Evolutionary conservation across 1,140 invertebrate species (phyloP), one percentile per base, ranked within the genome.

Genomic region (Tenebrio molitor): DNA sequence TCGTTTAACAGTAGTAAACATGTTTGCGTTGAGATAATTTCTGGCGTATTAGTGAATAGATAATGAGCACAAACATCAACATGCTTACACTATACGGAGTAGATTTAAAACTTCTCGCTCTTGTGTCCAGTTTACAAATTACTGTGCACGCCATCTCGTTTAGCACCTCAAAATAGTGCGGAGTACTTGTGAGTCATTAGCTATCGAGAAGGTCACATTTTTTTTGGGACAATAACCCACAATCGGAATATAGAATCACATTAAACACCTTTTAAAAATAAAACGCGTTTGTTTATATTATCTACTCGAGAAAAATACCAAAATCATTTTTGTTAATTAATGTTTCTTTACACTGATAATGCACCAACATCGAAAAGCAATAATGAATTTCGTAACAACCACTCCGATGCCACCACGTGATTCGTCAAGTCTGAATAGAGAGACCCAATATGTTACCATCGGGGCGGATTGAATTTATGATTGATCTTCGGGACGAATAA

Each of bases 211-310:
- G 64, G 64, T 42, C 64, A 44, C 64, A 66, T 66, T 66, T 66
- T 50, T 62, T 62, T 42, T 66, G 64, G 64, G 64, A 66, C 64
- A 66, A 66, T 66, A 66, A 66, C 64, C 64, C 64, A 66, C 36
- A 66, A 66, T 41, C 64, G 21, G 50, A 29, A 29, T 10, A 58
- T 3, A 29, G 50, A 25, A 58, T 29, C 14, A 10, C 15, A 46
- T 46, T 17, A 46, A 46, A 19, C 16, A 17, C 12, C 36, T 46
- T 58, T 29, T 50, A 19, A 50, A 50, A 50, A 50, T 50, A 50
- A 29, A 58, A 58, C 15, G 8, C 12, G 5, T 39, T 39, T 39
- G 36, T 39, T 39, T 39, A 39, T 39, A 12, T 33, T 33, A 33
- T 41, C 5, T 14, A 10, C 12, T 41, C 12, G 2, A 14, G 4